Percentiles rank a stretch among this genome's conserved stretches.
Evolutionary conservation across 2,797 vertebrate genomes (phyloP).

Genomic region (Dicrostonyx torquatus): DNA sequence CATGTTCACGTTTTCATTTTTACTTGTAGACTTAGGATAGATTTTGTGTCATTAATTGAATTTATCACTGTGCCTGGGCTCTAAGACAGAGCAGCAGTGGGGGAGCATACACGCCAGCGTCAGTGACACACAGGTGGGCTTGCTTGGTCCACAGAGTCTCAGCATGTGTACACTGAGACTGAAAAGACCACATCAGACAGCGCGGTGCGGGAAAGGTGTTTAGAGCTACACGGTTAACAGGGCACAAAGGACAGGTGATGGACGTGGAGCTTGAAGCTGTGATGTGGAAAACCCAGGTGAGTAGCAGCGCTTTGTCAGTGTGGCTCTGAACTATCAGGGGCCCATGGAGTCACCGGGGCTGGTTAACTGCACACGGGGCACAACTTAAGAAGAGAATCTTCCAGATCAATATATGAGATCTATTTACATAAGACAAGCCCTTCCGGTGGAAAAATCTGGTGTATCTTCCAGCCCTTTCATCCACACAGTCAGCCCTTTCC

Average conservation of each 20-base stretch:
- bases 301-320: neutral
- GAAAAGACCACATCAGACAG: accelerated
- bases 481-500: too few relatives aligned
- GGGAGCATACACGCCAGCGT: accelerated
- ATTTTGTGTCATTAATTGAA: neutral
- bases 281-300: neutral
- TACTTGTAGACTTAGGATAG: neutral
- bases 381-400: neutral
- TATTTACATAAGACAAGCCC: neutral
- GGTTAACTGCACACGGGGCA: neutral
- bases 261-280: neutral
- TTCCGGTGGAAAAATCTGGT: too few relatives aligned
- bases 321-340: neutral
- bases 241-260: neutral
- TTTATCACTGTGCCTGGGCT: neutral
- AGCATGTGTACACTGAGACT: neutral
- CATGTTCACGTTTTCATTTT: neutral
- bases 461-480: neutral
- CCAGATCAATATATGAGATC: accelerated
- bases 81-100: neutral
- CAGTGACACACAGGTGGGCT: neutral
- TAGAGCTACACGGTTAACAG: neutral
- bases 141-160: accelerated
- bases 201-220: neutral
- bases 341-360: accelerated